Base-by-base conservation (phyloP, 2,113 vertebrate species). In the Okapia johnstoni region DNA sequence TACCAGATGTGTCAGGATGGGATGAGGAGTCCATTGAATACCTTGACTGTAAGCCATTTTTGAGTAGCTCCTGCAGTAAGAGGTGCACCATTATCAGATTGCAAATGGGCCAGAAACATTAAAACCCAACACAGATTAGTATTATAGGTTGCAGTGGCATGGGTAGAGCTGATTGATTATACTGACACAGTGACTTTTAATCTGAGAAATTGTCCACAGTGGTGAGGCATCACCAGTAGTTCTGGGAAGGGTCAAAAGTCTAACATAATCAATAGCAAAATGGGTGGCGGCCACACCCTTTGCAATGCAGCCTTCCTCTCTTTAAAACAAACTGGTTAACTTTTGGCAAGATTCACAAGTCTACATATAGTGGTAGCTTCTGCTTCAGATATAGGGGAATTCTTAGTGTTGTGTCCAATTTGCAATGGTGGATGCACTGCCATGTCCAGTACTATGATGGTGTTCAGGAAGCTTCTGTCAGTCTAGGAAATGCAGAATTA, bases 211-310 rank as follows among this genome's bases (percentile, higher is more conserved):
- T 81, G 79, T 81, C 79, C 11, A 8, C 50, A 52, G 6, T 40
- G 6, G 28, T 79, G 30, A 60, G 63, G 1, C 12, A 54, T 83
- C 23, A 30, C 10, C 43, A 14, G 5, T 9, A 33, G 30, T 77
- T n/a, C 83, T 55, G 10, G 50, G 17, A 94, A 3, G 12, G 16
- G 21, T 26, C 85, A 61, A 76, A 57, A 6, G 17, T 84, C 28
- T 92, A n/a, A 36, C 55, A 36, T 9, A 30, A 46, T 54, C 30
- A 79, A 55, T 13, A 81, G 26, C 85, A 48, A 48, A 61, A 80
- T 1, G 16, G 15, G 2, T 19, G 15, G 23, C 0, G 0, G 14
- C 13, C 21, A 48, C 1, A 26, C 1, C 8, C 23, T 83, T 4
- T 80, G 57, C 9, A 58, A 14, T 40, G 6, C 26, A 26, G 3